Evolutionary conservation across 2,888 invertebrate species (phyloP).

Genomic region (Plusia festucae): DNA sequence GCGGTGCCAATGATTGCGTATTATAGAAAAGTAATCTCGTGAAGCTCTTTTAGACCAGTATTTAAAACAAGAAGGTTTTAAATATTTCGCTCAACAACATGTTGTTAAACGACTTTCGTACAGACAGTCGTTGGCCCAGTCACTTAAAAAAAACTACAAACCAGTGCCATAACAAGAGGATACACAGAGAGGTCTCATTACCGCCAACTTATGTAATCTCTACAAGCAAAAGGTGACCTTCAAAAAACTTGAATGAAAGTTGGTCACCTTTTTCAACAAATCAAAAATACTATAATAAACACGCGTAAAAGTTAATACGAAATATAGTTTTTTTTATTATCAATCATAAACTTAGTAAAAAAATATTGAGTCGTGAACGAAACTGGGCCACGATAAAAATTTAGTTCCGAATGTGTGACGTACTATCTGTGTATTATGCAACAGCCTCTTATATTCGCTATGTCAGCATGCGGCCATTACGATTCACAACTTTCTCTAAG

Average conservation of each 20-base stretch:
- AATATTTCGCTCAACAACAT: background rate
- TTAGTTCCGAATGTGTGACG: slow-evolving; percentile 39
- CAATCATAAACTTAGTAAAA: slow-evolving; percentile 6
- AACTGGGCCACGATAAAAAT: slow-evolving; percentile 39
- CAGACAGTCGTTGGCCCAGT: background rate
- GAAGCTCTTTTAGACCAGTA: background rate
- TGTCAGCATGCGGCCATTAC: slow-evolving; percentile 42
- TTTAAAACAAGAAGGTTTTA: background rate
- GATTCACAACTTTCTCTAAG: slow-evolving; percentile 61
- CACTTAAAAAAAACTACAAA: background rate
- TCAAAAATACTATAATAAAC: no score
- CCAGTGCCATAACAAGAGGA: slow-evolving; percentile 2
- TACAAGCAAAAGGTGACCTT: slow-evolving; percentile 2
- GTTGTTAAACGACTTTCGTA: background rate
- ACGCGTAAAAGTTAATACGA: no score
- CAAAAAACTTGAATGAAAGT: slow-evolving; percentile 4
- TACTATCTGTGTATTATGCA: slow-evolving; percentile 37
- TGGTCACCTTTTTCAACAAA: background rate
- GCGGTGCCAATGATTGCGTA: background rate
- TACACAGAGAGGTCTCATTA: background rate
- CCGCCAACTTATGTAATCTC: slow-evolving; percentile 2
- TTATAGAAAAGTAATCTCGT: background rate
- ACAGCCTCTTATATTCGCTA: slow-evolving; percentile 38
- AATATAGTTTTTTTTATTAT: background rate
- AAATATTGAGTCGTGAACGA: slow-evolving; percentile 9